Base-by-base conservation (phyloP, 30 jellyfish, hydroid and myxozoan genomes). In the Aurelia sp. region DNA sequence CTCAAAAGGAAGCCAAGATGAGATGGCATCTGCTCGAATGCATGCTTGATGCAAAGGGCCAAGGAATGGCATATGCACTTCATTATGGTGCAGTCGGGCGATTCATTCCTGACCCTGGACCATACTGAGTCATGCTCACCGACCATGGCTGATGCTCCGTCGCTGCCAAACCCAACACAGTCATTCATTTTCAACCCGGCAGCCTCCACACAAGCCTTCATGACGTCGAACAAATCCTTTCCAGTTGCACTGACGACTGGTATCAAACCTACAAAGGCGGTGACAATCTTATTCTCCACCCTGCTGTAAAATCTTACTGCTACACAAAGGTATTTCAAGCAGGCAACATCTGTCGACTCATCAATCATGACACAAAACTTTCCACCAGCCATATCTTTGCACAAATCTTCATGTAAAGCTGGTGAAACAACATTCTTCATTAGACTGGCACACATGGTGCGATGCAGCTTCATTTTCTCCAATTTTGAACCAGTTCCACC, bases 41-140 rank as follows among this genome's bases (percentile, higher is more conserved):
- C 93, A 73, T 88, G 65, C 70, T 88, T 72, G 61, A 88, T 50
- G 74, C 97, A 78, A 61, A 88, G 74, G 38, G 97, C 97, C 72
- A 89, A 72, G 72, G 90, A 89, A 70, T 89, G 97, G 74, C 91
- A 89, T 38, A 81, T 81, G 86, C 96, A 81, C 65, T 81, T 79
- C 48, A 65, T 60, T 74, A 31, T 62, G 30, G 69, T 72, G 60
- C 97, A 88, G 81, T 78, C 44, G 70, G 97, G 97, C 8, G 97
- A 77, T 70, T 31, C 82, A 19, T 30, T 55, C 59, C 61, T 67
- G 72, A 81, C 53, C 65, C 91, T 65, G 69, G 75, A 65, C 85
- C 91, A 81, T 48, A 81, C 84, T 20, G 91, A 81, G 44, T 65
- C 65, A 44, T 81, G 82, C 50, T 81, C 91, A 69, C 88, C 92